Evolutionary conservation across 2,113 vertebrate genomes (phyloP).

Genomic region (Cinclus mexicanus): DNA sequence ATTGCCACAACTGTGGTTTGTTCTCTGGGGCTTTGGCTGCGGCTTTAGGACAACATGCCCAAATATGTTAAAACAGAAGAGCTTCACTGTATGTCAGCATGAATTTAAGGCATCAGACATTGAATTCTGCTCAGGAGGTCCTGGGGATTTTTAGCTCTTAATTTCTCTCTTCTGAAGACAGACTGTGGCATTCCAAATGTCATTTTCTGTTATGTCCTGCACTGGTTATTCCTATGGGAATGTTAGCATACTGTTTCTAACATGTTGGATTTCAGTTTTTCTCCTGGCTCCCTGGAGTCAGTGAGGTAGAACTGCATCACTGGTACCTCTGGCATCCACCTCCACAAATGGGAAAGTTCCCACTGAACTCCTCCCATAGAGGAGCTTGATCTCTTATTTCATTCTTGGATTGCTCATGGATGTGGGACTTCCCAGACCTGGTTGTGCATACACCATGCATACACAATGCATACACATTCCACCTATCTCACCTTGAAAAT

Average conservation of each 20-base stretch:
- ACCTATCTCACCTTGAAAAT: not conserved
- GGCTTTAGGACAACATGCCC: not conserved
- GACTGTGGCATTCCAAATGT: not conserved
- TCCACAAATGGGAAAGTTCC: not conserved
- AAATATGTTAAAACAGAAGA: not conserved
- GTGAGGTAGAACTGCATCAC: not conserved
- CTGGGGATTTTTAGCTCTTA: not conserved
- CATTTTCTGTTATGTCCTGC: not conserved
- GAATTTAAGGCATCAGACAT: not conserved
- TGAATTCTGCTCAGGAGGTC: not conserved
- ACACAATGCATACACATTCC: not conserved
- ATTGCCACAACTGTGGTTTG: not conserved
- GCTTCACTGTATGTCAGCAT: not conserved
- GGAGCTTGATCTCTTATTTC: fast-evolving
- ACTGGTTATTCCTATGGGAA: not conserved
- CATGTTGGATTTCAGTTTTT: not conserved
- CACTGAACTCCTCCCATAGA: not conserved
- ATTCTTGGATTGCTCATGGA: not conserved
- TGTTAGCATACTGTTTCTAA: not conserved
- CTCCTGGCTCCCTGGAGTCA: not conserved
- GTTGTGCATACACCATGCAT: not conserved
- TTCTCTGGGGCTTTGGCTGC: not conserved
- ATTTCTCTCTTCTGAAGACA: not conserved
- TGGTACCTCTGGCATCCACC: not conserved
- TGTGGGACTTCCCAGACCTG: not conserved